These are phyloP conservation scores for Tenthredo livida DNA, from an alignment of 2,888 invertebrate species.

Conservation along the genomic window DNA sequence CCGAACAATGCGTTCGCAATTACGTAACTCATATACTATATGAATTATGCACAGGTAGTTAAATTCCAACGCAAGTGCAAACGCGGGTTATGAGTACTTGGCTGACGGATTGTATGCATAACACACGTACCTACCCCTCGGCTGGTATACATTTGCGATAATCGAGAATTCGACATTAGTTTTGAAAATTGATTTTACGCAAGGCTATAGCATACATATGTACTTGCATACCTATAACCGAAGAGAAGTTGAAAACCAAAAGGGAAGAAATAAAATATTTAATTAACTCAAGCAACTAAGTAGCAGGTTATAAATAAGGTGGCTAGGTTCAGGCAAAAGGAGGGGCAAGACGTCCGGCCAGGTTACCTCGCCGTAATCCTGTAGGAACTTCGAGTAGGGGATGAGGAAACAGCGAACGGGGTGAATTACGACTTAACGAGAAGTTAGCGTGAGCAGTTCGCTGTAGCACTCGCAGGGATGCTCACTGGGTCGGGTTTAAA, in stretches of 20 bases:
- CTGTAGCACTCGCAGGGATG: slow-evolving; percentile 58
- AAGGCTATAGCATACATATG: background rate
- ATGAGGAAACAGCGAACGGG: slow-evolving; percentile 64
- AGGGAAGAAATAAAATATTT: slow-evolving; percentile 55
- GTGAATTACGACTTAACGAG: slow-evolving; percentile 78
- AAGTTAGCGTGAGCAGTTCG: slow-evolving; percentile 74
- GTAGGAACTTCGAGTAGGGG: slow-evolving; percentile 23
- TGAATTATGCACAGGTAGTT: slow-evolving; percentile 39
- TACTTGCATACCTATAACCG: background rate
- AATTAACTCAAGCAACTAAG: slow-evolving; percentile 59
- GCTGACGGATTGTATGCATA: slow-evolving; percentile 29
- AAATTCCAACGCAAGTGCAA: slow-evolving; percentile 35
- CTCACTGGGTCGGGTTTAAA: slow-evolving; percentile 73
- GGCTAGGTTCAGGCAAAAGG: slow-evolving; percentile 45
- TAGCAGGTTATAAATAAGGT: slow-evolving; percentile 61
- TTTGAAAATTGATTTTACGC: background rate
- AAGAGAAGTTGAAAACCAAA: background rate
- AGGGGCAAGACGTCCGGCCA: slow-evolving; percentile 53
- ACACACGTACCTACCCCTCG: background rate
- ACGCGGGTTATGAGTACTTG: background rate
- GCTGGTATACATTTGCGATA: too few species aligned
- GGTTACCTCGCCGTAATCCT: slow-evolving; percentile 41
- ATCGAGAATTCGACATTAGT: background rate
- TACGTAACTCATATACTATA: slow-evolving; percentile 68
- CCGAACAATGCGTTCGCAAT: slow-evolving; percentile 68